Evolutionary conservation across 2,888 invertebrate genomes (phyloP).

Genomic region (Parnassius apollo): DNA sequence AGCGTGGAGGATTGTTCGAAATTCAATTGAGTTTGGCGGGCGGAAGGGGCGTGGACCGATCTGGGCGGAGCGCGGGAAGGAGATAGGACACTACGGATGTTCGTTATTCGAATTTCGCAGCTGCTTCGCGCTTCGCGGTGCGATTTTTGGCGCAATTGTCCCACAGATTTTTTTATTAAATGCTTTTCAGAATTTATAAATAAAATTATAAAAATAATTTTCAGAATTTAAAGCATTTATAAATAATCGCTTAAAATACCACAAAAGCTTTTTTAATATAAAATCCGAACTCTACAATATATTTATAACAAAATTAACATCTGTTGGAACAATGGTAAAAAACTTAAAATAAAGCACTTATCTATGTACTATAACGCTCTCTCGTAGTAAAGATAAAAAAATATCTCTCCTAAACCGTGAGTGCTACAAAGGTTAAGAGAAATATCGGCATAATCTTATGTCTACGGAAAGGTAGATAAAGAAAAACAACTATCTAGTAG

Average conservation of each 20-base stretch:
- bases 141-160: constrained; percentile 33
- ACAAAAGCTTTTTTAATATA: too few relatives aligned
- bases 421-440: too few relatives aligned
- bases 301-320: too few relatives aligned
- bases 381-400: too few relatives aligned
- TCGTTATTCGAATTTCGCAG: constrained; percentile 46
- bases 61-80: constrained; percentile 71
- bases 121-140: constrained; percentile 32
- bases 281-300: too few relatives aligned
- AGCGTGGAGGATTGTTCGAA: constrained; percentile 49
- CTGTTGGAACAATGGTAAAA: too few relatives aligned
- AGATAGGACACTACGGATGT: constrained; percentile 60
- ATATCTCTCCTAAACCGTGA: too few relatives aligned
- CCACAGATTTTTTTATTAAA: neutral
- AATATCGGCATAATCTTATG: too few relatives aligned
- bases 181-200: neutral
- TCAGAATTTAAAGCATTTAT: neutral
- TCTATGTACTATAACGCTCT: too few relatives aligned
- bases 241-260: neutral
- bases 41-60: constrained; percentile 69
- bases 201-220: neutral
- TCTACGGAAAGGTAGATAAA: too few relatives aligned
- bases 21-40: constrained; percentile 59
- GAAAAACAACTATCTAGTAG: too few relatives aligned
- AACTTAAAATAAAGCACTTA: too few relatives aligned